A percentile compares a stretch with the other conserved stretches of the same genome.
Evolutionary conservation across 2,113 vertebrate genomes (phyloP).

Genomic region (Pycnonotus jocosus): DNA sequence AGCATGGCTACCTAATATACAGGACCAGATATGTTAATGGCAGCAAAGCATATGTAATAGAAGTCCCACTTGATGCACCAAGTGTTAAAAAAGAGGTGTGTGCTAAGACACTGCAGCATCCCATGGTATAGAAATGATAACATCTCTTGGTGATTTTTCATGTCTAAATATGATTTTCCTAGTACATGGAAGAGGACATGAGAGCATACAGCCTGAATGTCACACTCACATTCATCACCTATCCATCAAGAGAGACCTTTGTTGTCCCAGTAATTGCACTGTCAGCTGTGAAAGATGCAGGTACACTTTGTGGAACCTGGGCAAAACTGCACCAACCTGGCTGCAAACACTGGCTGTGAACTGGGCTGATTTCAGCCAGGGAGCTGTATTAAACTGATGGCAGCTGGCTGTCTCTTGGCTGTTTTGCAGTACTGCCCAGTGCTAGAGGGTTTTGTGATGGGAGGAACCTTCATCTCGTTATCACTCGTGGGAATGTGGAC

Average conservation of each 20-base stretch:
- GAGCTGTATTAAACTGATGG: neutral
- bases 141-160: neutral
- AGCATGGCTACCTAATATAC: slow-evolving; percentile 51
- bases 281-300: slow-evolving; percentile 34
- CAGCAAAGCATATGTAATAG: slow-evolving; percentile 59
- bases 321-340: neutral
- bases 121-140: rapidly evolving
- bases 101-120: neutral
- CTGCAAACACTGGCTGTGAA: neutral
- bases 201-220: slow-evolving; percentile 38
- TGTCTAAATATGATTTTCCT: neutral
- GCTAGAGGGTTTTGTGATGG: slow-evolving; percentile 33
- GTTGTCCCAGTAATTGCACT: neutral
- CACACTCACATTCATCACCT: slow-evolving; percentile 31
- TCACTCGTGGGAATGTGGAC: slow-evolving; percentile 44
- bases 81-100: slow-evolving; percentile 61
- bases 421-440: slow-evolving; percentile 9
- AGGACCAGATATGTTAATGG: slow-evolving; percentile 52
- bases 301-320: neutral
- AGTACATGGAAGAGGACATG: neutral
- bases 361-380: too few relatives aligned
- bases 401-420: neutral
- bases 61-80: slow-evolving; percentile 66
- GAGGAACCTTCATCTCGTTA: neutral
- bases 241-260: slow-evolving; percentile 38